These are phyloP conservation scores for Philopedon plagiatum DNA, from an alignment of 2,888 invertebrate genomes.

Conservation along the genomic window DNA sequence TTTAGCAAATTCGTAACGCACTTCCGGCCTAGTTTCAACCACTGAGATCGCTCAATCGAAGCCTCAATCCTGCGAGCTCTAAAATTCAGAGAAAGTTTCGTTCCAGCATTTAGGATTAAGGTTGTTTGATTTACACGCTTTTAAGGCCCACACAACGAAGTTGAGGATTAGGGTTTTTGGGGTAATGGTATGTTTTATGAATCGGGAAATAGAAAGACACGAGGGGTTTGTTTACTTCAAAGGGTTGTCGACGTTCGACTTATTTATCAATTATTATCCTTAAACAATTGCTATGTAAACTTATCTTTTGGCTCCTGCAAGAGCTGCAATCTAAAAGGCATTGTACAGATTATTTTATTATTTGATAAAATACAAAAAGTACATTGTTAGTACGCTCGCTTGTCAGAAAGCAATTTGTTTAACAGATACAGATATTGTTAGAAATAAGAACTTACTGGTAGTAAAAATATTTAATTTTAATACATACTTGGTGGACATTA, in stretches of 20 bases:
- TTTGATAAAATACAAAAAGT: too few relatives aligned
- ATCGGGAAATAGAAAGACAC: neutral
- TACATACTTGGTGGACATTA: too few relatives aligned
- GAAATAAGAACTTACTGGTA: too few relatives aligned
- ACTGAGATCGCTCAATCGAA: conserved; percentile 14
- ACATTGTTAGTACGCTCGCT: too few relatives aligned
- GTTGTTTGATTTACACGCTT: conserved; percentile 22
- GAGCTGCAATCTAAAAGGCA: too few relatives aligned
- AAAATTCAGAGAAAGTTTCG: conserved; percentile 20
- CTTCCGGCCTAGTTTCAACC: conserved; percentile 25
- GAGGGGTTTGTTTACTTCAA: neutral
- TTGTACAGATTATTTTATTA: too few relatives aligned
- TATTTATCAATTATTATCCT: too few relatives aligned
- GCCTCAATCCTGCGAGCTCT: conserved; percentile 21
- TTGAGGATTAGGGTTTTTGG: conserved; percentile 25
- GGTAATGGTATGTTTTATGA: conserved; percentile 9
- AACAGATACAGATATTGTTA: too few relatives aligned
- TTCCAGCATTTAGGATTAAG: conserved; percentile 13
- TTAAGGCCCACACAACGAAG: conserved; percentile 19
- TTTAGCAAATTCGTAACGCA: conserved; percentile 23
- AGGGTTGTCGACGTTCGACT: conserved; percentile 44
- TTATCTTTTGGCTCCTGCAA: too few relatives aligned
- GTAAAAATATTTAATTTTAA: too few relatives aligned
- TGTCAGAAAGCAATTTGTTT: too few relatives aligned
- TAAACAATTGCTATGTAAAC: too few relatives aligned